phyloP scores from a whole-genome alignment of 1,140 invertebrate species.

The Tribolium madens region DNA sequence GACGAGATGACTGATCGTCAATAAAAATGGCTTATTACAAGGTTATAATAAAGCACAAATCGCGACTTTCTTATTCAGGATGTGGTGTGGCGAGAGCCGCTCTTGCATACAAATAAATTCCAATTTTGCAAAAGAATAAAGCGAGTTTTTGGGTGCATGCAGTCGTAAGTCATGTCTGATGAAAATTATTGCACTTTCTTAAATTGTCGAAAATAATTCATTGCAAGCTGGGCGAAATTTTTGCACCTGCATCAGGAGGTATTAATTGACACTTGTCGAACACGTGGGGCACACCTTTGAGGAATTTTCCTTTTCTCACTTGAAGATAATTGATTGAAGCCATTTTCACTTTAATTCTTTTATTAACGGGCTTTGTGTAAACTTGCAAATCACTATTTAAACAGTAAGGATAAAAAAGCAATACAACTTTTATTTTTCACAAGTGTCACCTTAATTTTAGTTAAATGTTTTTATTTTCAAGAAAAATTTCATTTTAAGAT shows the following conservation, averaged over 20 bases:
- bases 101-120: conserved; percentile 2
- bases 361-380: no score
- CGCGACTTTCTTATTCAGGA: not conserved
- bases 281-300: not conserved
- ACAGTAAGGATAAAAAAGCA: no score
- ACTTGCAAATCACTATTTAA: no score
- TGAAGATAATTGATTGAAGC: not conserved
- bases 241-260: not conserved
- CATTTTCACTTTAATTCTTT: not conserved
- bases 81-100: not conserved
- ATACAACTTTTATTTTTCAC: no score
- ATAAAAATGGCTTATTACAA: conserved; percentile 19
- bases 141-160: not conserved
- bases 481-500: no score
- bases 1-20: conserved; percentile 5
- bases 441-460: no score
- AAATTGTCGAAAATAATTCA: not conserved
- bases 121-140: not conserved
- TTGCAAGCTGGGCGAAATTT: not conserved
- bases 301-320: not conserved
- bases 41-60: not conserved
- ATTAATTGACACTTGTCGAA: not conserved
- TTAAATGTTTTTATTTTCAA: no score
- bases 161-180: not conserved
- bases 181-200: not conserved